Evolutionary conservation across 2,888 invertebrate species (phyloP).

Genomic region (Epicampocera succincta): DNA sequence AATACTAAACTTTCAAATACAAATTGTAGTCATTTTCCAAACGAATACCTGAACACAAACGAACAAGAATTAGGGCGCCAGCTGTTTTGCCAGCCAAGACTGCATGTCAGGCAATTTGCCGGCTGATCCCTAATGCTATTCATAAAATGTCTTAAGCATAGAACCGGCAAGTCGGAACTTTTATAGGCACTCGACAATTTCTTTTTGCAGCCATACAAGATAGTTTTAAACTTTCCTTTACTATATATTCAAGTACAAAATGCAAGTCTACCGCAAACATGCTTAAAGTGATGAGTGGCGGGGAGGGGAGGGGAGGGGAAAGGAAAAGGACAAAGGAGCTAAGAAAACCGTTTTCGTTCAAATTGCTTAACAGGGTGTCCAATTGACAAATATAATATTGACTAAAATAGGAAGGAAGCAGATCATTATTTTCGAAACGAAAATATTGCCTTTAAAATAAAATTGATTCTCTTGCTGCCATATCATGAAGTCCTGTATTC

Average conservation of each 20-base stretch:
- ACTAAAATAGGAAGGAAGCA: too few species aligned
- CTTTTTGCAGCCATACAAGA: conserved; percentile 3
- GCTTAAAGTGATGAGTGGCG: too few species aligned
- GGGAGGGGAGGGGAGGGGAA: too few species aligned
- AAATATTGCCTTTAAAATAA: too few species aligned
- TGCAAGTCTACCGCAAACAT: conserved; percentile 23
- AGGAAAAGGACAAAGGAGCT: background rate
- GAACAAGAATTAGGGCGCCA: conserved; percentile 21
- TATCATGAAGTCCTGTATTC: too few species aligned
- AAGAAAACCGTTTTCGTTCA: background rate
- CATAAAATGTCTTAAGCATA: conserved; percentile 6
- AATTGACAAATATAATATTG: background rate
- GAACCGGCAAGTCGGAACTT: conserved; percentile 1
- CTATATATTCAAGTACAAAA: conserved; percentile 57
- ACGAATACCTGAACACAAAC: conserved; percentile 55
- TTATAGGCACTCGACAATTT: conserved; percentile 58
- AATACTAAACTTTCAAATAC: conserved; percentile 61
- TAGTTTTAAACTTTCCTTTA: conserved; percentile 54
- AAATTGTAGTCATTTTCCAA: conserved; percentile 67
- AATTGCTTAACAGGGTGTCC: conserved; percentile 3
- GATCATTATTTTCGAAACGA: too few species aligned
- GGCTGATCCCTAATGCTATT: conserved; percentile 3
- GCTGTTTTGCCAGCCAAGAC: background rate
- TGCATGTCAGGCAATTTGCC: background rate
- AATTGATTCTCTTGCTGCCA: too few species aligned